phyloP scores from a whole-genome alignment of 2,797 vertebrate genomes.

The Arctocebus calabarensis region DNA sequence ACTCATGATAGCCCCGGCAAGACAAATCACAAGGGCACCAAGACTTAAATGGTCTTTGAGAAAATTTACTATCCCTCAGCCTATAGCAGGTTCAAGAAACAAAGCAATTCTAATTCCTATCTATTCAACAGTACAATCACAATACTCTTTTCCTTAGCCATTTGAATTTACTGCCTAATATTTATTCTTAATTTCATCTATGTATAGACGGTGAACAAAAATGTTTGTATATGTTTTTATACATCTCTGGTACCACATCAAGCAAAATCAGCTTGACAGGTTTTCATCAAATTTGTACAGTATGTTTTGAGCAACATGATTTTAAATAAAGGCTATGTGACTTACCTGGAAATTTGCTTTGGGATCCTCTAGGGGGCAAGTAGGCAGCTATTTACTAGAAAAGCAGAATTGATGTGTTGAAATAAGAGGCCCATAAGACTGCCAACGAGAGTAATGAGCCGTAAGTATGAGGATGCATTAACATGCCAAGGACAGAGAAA shows the following conservation, averaged over 20 bases:
- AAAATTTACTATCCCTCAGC: conserved; percentile 82
- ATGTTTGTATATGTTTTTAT: neutral
- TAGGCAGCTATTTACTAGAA: conserved; percentile 54
- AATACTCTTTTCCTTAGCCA: conserved; percentile 59
- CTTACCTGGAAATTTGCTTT: conserved; percentile 56
- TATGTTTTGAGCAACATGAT: conserved; percentile 21
- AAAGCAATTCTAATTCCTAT: conserved; percentile 79
- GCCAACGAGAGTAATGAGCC: conserved; percentile 54
- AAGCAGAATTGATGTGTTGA: conserved; percentile 51
- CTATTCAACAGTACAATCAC: conserved; percentile 70
- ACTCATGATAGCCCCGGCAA: conserved; percentile 82
- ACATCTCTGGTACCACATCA: conserved; percentile 8
- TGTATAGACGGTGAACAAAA: conserved; percentile 55
- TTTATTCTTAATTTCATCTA: conserved; percentile 50
- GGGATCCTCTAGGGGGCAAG: neutral
- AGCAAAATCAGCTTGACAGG: conserved; percentile 48
- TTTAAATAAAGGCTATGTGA: conserved; percentile 36
- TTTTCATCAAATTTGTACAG: conserved; percentile 40
- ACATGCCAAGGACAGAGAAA: conserved; percentile 73
- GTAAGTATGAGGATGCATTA: conserved; percentile 58
- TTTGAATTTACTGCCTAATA: conserved; percentile 52
- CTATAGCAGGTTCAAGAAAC: conserved; percentile 74
- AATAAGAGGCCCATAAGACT: conserved; percentile 68
- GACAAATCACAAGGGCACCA: conserved; percentile 81
- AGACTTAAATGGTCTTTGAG: conserved; percentile 83